phyloP scores from a whole-genome alignment of 2,888 invertebrate genomes.

The Caenorhabditis zanzibari region DNA sequence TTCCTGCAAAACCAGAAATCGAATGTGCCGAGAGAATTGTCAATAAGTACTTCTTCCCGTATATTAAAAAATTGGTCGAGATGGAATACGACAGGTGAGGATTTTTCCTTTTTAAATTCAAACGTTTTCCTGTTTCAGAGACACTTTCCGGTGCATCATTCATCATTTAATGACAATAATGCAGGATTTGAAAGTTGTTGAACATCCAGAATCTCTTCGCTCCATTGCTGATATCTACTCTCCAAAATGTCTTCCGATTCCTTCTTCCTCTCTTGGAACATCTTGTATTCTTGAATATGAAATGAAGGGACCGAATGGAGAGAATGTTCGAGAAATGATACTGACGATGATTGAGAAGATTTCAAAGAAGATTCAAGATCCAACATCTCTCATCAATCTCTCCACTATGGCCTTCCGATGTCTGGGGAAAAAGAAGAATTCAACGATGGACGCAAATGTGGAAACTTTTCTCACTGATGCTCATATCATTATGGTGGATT shows the following conservation, averaged over 20 bases:
- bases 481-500: conserved; percentile 20
- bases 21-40: conserved; percentile 49
- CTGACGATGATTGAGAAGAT: conserved; percentile 30
- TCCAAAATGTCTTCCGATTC: conserved; percentile 13
- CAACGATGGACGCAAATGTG: neutral
- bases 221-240: conserved; percentile 11
- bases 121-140: conserved; percentile 12
- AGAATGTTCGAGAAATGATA: conserved; percentile 26
- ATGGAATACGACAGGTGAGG: conserved; percentile 46
- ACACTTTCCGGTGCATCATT: conserved; percentile 10
- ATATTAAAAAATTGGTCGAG: conserved; percentile 37
- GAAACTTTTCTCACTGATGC: neutral
- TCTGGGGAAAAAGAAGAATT: conserved; percentile 2
- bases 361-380: conserved; percentile 17
- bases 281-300: conserved; percentile 14
- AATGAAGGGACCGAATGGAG: conserved; percentile 36
- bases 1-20: conserved; percentile 51
- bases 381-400: neutral
- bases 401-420: conserved; percentile 6
- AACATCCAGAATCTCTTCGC: neutral
- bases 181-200: neutral
- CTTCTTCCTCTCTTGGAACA: conserved; percentile 32
- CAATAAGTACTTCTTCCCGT: conserved; percentile 59
- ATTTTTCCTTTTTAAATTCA: conserved; percentile 7
- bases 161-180: conserved; percentile 8